phyloP scores from a whole-genome alignment of 2,797 vertebrate species.

The Carcharodon carcharias region DNA sequence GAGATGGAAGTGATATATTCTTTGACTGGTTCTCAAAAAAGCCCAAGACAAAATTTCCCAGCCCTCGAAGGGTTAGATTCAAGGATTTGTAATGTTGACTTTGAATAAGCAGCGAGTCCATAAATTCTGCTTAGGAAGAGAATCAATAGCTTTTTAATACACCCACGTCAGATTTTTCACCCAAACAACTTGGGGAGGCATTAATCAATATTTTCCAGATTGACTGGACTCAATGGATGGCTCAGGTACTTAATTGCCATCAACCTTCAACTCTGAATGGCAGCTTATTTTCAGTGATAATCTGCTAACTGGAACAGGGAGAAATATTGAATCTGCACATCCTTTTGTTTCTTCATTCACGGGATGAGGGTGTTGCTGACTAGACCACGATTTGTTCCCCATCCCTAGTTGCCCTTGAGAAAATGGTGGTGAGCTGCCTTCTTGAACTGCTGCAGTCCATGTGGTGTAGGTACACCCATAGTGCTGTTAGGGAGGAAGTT shows the following conservation, averaged over 20 bases:
- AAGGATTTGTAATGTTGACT: neutral
- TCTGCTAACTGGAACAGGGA: neutral
- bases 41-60: neutral
- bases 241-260: neutral
- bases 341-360: neutral
- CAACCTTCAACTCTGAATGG: neutral
- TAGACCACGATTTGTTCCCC: neutral
- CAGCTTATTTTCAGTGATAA: neutral
- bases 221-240: neutral
- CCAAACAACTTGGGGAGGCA: neutral
- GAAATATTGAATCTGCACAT: neutral
- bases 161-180: constrained; percentile 9
- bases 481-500: neutral
- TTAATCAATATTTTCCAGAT: constrained; percentile 14
- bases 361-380: neutral
- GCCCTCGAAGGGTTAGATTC: neutral
- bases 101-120: neutral
- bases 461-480: neutral
- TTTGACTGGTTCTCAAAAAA: neutral
- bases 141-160: constrained; percentile 5
- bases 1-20: neutral
- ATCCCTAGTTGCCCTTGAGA: neutral
- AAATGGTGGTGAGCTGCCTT: neutral
- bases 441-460: neutral
- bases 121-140: neutral